Conservation (phyloP, 2,888 invertebrate species). For the Punctoribates punctum region DNA sequence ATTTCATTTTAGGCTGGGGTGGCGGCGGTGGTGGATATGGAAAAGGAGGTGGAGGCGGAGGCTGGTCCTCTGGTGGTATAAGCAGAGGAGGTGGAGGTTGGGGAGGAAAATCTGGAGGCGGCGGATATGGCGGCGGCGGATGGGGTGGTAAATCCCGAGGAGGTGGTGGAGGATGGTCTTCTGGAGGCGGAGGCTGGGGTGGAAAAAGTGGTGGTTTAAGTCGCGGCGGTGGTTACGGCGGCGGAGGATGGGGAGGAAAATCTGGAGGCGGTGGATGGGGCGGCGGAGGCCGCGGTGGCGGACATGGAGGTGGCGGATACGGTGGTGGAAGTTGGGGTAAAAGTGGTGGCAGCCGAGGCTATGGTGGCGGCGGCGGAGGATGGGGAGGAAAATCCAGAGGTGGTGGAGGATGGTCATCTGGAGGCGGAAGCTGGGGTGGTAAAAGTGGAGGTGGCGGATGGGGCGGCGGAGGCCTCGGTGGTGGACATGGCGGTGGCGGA, state of each 20-base stretch:
- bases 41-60: not conserved
- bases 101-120: not conserved
- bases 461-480: constrained; percentile 4
- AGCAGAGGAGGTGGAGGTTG: not conserved
- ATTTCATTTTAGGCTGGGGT: constrained; percentile 1
- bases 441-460: not conserved
- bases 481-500: not conserved
- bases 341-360: not conserved
- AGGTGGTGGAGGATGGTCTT: not conserved
- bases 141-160: not conserved
- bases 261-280: not conserved
- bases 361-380: not conserved
- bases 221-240: not conserved
- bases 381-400: not conserved
- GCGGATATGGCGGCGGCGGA: not conserved
- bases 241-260: not conserved
- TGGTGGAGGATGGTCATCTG: not conserved
- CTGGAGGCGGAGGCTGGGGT: constrained; percentile 16
- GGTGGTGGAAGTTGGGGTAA: not conserved
- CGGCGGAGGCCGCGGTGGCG: not conserved
- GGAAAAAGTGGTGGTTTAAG: not conserved
- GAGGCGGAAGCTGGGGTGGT: not conserved
- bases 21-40: not conserved
- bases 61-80: not conserved
- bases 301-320: not conserved